Evolutionary conservation across 2,888 invertebrate genomes (phyloP).

Genomic region (Orchesella flavescens): DNA sequence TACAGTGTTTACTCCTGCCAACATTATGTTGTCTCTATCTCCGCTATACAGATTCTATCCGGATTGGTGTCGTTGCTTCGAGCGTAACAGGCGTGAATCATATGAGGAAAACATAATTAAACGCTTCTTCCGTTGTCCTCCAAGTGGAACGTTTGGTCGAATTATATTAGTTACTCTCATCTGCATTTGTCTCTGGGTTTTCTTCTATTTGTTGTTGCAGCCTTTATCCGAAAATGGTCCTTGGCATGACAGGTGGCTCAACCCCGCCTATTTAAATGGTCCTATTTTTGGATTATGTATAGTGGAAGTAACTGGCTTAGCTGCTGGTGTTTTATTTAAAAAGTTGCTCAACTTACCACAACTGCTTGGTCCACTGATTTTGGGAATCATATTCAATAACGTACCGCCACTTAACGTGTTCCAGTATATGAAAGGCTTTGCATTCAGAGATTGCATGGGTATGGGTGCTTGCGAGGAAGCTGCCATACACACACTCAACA

Average conservation of each 20-base stretch:
- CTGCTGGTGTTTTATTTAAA: conserved; percentile 85
- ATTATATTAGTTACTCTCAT: conserved; percentile 83
- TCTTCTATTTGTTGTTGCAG: conserved; percentile 77
- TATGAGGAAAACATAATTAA: background rate
- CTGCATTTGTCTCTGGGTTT: conserved; percentile 83
- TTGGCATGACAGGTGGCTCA: conserved; percentile 79
- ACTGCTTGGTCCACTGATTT: conserved; percentile 89
- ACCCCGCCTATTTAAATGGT: conserved; percentile 54
- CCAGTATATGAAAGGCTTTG: conserved; percentile 42
- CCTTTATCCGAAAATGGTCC: conserved; percentile 81
- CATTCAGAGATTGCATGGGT: conserved; percentile 16
- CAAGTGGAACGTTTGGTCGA: conserved; percentile 88
- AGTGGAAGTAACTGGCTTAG: conserved; percentile 84
- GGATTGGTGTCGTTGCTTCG: conserved; percentile 67
- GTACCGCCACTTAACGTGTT: conserved; percentile 59
- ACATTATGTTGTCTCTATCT: background rate
- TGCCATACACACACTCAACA: conserved; percentile 6
- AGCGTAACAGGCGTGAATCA: conserved; percentile 1
- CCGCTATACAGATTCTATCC: conserved; percentile 70
- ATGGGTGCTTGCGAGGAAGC: background rate
- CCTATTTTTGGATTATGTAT: conserved; percentile 83
- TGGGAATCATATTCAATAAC: conserved; percentile 82
- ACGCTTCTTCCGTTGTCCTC: conserved; percentile 79
- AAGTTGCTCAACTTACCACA: conserved; percentile 86
- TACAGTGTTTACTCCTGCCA: too few species aligned